phyloP scores from a whole-genome alignment of 2,888 invertebrate genomes.

The Eledona agricola region DNA sequence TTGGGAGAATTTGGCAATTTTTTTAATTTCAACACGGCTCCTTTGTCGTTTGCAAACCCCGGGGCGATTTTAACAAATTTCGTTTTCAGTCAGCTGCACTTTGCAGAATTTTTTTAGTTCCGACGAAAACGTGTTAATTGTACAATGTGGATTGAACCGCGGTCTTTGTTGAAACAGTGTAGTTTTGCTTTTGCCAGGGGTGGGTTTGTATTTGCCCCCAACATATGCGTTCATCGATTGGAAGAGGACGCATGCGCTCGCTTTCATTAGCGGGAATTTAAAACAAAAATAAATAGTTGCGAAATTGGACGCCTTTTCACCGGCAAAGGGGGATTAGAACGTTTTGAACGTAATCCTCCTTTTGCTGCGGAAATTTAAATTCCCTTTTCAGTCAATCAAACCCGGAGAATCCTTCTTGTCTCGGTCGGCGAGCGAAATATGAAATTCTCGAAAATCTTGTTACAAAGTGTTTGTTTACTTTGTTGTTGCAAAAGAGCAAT shows the following conservation, averaged over 20 bases:
- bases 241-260: conserved; percentile 39
- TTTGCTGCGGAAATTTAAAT: conserved; percentile 14
- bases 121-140: too few species aligned
- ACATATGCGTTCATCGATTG: conserved; percentile 48
- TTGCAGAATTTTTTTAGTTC: too few species aligned
- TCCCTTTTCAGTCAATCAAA: conserved; percentile 13
- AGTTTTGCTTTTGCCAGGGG: conserved; percentile 51
- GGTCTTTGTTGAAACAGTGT: conserved; percentile 49
- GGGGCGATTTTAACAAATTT: background rate
- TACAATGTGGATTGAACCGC: too few species aligned
- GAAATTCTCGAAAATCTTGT: conserved; percentile 7
- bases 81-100: too few species aligned
- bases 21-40: conserved; percentile 20
- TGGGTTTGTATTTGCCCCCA: conserved; percentile 50
- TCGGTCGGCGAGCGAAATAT: background rate
- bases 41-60: conserved; percentile 2
- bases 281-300: conserved; percentile 34
- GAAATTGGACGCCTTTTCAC: conserved; percentile 16
- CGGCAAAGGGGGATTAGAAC: conserved; percentile 1
- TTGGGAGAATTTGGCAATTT: conserved; percentile 52
- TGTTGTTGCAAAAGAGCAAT: conserved; percentile 22
- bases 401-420: background rate
- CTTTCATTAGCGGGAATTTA: conserved; percentile 43
- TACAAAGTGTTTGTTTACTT: conserved; percentile 8
- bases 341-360: background rate